A percentile compares a stretch with the other conserved stretches of the same genome.
Conservation (phyloP, 2,888 invertebrate genomes). For the Drosophila putrida region DNA sequence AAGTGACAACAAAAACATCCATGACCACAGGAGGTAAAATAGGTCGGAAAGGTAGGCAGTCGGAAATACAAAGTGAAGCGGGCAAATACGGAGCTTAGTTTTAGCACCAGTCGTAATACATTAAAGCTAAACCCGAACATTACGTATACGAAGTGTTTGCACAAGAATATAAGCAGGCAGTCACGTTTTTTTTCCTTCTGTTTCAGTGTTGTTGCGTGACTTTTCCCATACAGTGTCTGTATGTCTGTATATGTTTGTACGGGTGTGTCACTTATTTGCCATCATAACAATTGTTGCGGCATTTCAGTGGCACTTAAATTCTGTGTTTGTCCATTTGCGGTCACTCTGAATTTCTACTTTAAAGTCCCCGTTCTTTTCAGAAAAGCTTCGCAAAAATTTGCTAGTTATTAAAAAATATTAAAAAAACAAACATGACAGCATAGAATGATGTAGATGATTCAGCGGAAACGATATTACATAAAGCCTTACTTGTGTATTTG, state of each 20-base stretch:
- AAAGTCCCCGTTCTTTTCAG: not conserved
- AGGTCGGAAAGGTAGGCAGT: not conserved
- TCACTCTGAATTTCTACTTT: conserved; percentile 1
- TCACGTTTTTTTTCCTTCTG: conserved; percentile 8
- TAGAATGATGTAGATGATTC: not conserved
- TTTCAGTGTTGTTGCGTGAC: conserved; percentile 12
- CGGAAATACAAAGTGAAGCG: not conserved
- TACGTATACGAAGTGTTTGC: conserved; percentile 35
- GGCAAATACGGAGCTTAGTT: conserved; percentile 14
- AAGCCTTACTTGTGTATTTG: not conserved
- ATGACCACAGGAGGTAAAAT: not conserved
- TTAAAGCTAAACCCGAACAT: conserved; percentile 10
- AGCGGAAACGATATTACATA: not conserved
- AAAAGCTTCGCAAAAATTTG: not conserved
- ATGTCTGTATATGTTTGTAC: not conserved
- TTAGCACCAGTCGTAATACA: conserved; percentile 12
- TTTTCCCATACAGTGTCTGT: not conserved
- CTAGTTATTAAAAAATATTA: no score
- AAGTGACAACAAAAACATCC: conserved; percentile 13
- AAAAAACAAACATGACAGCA: not conserved
- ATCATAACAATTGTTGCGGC: conserved; percentile 31
- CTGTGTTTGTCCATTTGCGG: conserved; percentile 32
- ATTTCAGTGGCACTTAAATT: conserved; percentile 27
- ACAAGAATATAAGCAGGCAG: not conserved
- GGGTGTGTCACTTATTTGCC: conserved; percentile 12